phyloP scores from a whole-genome alignment of 2,888 invertebrate genomes.

The Leptogaster cylindrica region DNA sequence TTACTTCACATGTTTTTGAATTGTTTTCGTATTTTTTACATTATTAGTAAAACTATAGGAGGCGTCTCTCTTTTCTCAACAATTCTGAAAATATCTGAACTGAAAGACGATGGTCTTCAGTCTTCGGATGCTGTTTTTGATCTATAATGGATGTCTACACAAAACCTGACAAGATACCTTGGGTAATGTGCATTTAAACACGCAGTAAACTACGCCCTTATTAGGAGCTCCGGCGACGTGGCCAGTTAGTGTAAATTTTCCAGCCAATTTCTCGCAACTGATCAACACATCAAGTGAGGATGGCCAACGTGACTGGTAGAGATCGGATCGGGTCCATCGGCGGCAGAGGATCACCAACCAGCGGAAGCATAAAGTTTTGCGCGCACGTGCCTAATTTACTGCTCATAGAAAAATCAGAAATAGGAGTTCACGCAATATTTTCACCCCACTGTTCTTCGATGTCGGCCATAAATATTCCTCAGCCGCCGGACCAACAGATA shows the following conservation, averaged over 20 bases:
- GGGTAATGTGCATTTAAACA: slow-evolving; percentile 14
- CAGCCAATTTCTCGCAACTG: not conserved
- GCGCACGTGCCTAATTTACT: slow-evolving; percentile 35
- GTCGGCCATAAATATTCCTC: slow-evolving; percentile 30
- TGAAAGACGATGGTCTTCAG: not conserved
- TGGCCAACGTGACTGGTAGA: not conserved
- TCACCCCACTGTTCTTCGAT: slow-evolving; percentile 19
- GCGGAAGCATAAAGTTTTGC: slow-evolving; percentile 11
- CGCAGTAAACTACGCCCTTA: slow-evolving; percentile 6
- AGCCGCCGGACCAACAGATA: slow-evolving; percentile 16
- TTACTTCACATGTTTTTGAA: too few species aligned
- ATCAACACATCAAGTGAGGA: slow-evolving; percentile 1
- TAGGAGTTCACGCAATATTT: slow-evolving; percentile 37
- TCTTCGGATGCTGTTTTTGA: too few species aligned
- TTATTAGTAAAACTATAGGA: too few species aligned
- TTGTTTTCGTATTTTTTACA: too few species aligned
- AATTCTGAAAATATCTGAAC: too few species aligned
- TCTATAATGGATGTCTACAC: slow-evolving; percentile 3
- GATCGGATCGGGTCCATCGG: slow-evolving; percentile 14
- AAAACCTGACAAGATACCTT: slow-evolving; percentile 19
- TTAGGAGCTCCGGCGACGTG: not conserved
- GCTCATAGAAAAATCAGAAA: slow-evolving; percentile 36
- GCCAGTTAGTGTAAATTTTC: slow-evolving; percentile 8
- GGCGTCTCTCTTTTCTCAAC: too few species aligned
- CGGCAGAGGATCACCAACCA: not conserved